A percentile compares a stretch with the other conserved stretches of the same genome.
Conservation (phyloP, 2,888 invertebrate species). For the Drosophila prolongata region DNA sequence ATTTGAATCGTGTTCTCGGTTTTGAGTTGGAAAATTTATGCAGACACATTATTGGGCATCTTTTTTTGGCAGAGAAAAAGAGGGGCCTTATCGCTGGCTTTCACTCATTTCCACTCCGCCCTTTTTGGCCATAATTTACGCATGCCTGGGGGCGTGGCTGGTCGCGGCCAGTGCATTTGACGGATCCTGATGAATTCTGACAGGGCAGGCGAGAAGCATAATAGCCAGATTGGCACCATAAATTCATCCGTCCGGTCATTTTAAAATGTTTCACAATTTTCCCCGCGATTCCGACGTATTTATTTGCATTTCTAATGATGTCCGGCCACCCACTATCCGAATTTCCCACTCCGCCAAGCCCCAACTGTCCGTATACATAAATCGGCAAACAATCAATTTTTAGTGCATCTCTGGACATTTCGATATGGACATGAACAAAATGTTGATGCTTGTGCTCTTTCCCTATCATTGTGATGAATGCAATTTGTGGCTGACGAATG, state of each 20-base stretch:
- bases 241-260: constrained; percentile 47
- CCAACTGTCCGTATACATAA: constrained; percentile 17
- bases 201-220: constrained; percentile 24
- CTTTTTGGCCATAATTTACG: constrained; percentile 70
- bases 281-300: constrained; percentile 28
- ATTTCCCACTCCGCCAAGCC: background rate
- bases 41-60: constrained; percentile 47
- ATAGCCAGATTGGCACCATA: constrained; percentile 32
- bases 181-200: constrained; percentile 71
- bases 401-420: constrained; percentile 20
- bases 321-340: constrained; percentile 10
- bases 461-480: constrained; percentile 42
- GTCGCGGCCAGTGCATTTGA: constrained; percentile 51
- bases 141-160: constrained; percentile 49
- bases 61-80: constrained; percentile 51
- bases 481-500: constrained; percentile 38
- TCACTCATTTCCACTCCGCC: constrained; percentile 56
- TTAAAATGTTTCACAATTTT: constrained; percentile 42
- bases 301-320: constrained; percentile 72
- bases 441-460: constrained; percentile 12
- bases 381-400: constrained; percentile 45
- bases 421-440: constrained; percentile 33
- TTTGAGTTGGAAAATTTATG: constrained; percentile 58
- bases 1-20: constrained; percentile 48
- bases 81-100: constrained; percentile 66